A percentile compares a stretch with the other conserved stretches of the same genome.
Conservation (phyloP, 2,113 vertebrate genomes). For the Thermophis baileyi region DNA sequence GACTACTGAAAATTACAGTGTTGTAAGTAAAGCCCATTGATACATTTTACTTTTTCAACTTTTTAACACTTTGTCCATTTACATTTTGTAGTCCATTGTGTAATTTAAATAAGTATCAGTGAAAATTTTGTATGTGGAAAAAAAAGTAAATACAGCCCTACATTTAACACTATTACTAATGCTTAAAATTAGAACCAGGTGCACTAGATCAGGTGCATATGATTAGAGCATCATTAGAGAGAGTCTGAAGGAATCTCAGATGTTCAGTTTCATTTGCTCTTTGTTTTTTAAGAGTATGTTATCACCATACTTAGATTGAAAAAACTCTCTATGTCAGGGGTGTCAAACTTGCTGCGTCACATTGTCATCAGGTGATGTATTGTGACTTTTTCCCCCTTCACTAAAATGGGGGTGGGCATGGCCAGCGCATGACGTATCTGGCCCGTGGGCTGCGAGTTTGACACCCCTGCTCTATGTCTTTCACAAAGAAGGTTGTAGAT, state of each 20-base stretch:
- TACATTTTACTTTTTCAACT: neutral
- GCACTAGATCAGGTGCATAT: neutral
- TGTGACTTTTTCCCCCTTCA: too few species aligned
- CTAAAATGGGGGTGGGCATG: too few species aligned
- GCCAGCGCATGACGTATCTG: too few species aligned
- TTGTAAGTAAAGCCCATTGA: neutral
- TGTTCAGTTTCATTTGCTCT: neutral
- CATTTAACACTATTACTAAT: neutral
- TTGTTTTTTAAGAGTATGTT: neutral
- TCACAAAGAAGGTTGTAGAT: neutral
- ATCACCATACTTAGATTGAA: neutral
- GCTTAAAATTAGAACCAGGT: neutral
- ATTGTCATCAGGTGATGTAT: too few species aligned
- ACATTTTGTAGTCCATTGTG: neutral
- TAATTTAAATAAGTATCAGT: neutral
- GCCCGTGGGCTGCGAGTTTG: too few species aligned
- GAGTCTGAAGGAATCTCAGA: neutral
- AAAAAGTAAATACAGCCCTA: neutral
- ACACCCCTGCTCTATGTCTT: neutral
- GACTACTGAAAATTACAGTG: neutral
- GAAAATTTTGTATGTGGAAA: neutral
- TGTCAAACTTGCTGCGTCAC: too few species aligned
- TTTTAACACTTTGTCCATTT: neutral
- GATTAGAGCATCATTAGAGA: neutral
- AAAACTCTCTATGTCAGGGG: neutral